Conservation (phyloP, 2,888 invertebrate genomes). For the Chirona hameri region DNA sequence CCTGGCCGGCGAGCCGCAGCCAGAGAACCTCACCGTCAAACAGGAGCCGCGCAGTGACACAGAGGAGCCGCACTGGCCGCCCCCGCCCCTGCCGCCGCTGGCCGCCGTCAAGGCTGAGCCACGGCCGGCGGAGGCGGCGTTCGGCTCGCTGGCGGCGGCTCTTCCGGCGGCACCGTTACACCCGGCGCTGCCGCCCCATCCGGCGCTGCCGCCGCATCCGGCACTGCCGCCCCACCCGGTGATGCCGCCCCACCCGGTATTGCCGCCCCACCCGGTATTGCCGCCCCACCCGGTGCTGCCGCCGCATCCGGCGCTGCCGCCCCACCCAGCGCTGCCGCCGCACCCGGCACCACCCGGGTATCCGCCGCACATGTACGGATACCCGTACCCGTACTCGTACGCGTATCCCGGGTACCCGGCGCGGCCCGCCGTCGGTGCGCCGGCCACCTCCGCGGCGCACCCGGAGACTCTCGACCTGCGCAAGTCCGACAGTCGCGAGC, state of each 20-base stretch:
- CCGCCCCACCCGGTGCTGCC: background rate
- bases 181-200: background rate
- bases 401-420: conserved; percentile 36
- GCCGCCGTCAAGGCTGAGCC: background rate
- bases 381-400: conserved; percentile 40
- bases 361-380: conserved; percentile 42
- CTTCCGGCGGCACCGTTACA: background rate
- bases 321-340: too few relatives aligned
- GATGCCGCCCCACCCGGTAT: background rate
- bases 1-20: conserved; percentile 22
- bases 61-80: background rate
- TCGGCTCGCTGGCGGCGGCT: background rate
- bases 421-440: conserved; percentile 33
- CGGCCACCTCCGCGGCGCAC: background rate
- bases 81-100: background rate
- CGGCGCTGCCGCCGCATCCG: background rate
- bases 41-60: background rate
- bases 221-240: background rate
- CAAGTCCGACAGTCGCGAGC: background rate
- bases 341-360: conserved; percentile 53
- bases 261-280: background rate
- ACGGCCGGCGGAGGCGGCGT: background rate
- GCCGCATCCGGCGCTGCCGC: background rate
- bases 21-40: conserved; percentile 25
- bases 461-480: background rate